These are phyloP conservation scores for Amiota communis DNA, from an alignment of 2,888 invertebrate genomes.

Conservation along the genomic window DNA sequence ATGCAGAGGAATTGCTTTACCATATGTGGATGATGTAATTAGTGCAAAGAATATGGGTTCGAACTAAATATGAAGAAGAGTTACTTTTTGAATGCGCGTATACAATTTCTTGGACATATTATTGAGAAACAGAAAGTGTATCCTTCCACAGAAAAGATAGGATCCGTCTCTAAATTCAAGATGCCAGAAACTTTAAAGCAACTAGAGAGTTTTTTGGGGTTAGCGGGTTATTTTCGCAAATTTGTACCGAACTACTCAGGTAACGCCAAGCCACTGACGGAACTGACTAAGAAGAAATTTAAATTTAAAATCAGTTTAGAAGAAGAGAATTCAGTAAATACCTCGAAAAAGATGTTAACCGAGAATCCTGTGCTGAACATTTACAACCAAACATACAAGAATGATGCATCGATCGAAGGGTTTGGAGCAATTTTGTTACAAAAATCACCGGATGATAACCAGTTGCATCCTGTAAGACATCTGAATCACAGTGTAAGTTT, in stretches of 20 bases:
- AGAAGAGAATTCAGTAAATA: not conserved
- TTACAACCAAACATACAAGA: constrained; percentile 42
- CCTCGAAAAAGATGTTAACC: not conserved
- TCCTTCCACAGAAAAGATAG: not conserved
- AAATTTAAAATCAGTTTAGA: not conserved
- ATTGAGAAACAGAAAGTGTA: not conserved
- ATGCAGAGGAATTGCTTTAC: not conserved
- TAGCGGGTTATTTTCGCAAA: too few species aligned
- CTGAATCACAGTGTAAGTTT: not conserved
- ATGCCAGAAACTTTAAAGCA: not conserved
- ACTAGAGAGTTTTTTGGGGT: constrained; percentile 14
- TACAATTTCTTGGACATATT: constrained; percentile 11
- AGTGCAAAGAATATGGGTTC: not conserved
- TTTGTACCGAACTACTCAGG: not conserved
- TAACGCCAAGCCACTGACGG: not conserved
- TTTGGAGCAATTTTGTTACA: constrained; percentile 19
- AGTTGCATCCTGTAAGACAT: constrained; percentile 6
- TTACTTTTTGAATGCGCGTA: constrained; percentile 11
- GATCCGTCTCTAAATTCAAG: not conserved
- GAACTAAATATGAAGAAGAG: constrained; percentile 35
- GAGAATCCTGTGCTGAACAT: constrained; percentile 39
- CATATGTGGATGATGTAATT: not conserved
- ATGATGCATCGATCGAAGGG: constrained; percentile 42
- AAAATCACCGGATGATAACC: constrained; percentile 22
- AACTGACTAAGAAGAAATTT: too few species aligned